phyloP scores from a whole-genome alignment of 1,140 invertebrate genomes.

The Cydia pomonella region DNA sequence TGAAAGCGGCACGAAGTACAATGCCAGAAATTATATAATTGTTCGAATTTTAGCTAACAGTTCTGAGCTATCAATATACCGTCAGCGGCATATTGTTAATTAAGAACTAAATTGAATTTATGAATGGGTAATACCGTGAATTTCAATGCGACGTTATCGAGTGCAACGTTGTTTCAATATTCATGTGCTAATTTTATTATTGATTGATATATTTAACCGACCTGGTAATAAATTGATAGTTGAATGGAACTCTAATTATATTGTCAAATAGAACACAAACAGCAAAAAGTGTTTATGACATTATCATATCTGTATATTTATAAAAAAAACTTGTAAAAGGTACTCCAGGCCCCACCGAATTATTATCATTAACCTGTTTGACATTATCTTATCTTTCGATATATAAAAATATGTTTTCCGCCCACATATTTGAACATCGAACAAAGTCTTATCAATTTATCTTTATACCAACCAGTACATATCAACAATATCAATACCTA shows the following conservation, averaged over 20 bases:
- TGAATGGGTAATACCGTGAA: neutral
- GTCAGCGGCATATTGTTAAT: neutral
- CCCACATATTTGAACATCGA: neutral
- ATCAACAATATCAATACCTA: constrained; percentile 20
- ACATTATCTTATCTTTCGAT: constrained; percentile 21
- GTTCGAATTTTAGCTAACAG: neutral
- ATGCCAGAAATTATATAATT: too few relatives aligned
- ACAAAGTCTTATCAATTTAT: constrained; percentile 10
- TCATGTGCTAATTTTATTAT: neutral
- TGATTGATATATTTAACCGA: too few relatives aligned
- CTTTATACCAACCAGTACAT: constrained; percentile 23
- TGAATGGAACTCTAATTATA: too few relatives aligned
- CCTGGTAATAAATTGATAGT: too few relatives aligned
- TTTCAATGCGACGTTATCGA: neutral
- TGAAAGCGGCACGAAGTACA: too few relatives aligned
- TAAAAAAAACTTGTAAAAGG: neutral
- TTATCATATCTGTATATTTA: neutral
- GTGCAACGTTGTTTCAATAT: neutral
- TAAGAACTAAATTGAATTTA: neutral
- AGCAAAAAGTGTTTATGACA: neutral
- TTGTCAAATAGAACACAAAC: too few relatives aligned
- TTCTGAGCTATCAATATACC: neutral
- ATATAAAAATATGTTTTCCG: constrained; percentile 21
- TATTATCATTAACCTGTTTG: constrained; percentile 17
- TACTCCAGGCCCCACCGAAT: neutral